Percentiles rank a stretch among this genome's conserved stretches.
Conservation (phyloP, 53 echinoderm and acorn worm species). For the Holothuria leucospilota region DNA sequence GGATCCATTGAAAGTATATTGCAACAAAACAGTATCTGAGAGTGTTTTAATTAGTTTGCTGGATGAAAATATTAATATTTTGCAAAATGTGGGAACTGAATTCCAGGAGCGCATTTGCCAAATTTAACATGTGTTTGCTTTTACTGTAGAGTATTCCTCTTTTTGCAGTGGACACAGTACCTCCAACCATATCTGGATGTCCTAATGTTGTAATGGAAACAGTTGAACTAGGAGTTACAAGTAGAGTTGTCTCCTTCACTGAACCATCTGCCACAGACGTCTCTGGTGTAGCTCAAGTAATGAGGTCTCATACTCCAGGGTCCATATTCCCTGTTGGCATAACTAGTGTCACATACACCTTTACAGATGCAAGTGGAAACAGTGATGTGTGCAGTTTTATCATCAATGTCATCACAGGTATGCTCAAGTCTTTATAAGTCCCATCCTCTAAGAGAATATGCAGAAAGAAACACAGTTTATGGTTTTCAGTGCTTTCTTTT, state of each 20-base stretch:
- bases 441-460: too few relatives aligned
- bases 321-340: slow-evolving; percentile 50
- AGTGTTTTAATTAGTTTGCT: too few relatives aligned
- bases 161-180: slow-evolving; percentile 51
- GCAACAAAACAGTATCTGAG: too few relatives aligned
- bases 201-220: slow-evolving; percentile 64
- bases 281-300: slow-evolving; percentile 58
- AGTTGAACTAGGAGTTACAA: slow-evolving; percentile 55
- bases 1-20: too few relatives aligned
- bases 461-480: too few relatives aligned
- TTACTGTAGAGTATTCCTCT: too few relatives aligned
- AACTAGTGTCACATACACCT: slow-evolving; percentile 69
- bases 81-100: too few relatives aligned
- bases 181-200: slow-evolving; percentile 66
- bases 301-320: slow-evolving; percentile 52
- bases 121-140: too few relatives aligned
- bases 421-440: background rate
- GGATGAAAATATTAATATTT: too few relatives aligned
- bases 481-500: too few relatives aligned
- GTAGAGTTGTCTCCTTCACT: slow-evolving; percentile 53
- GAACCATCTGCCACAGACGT: slow-evolving; percentile 74
- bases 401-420: slow-evolving; percentile 56
- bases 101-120: too few relatives aligned
- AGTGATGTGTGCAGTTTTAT: slow-evolving; percentile 47
- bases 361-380: slow-evolving; percentile 73